phyloP scores from a whole-genome alignment of 2,888 invertebrate species.

The Cantharis rustica region DNA sequence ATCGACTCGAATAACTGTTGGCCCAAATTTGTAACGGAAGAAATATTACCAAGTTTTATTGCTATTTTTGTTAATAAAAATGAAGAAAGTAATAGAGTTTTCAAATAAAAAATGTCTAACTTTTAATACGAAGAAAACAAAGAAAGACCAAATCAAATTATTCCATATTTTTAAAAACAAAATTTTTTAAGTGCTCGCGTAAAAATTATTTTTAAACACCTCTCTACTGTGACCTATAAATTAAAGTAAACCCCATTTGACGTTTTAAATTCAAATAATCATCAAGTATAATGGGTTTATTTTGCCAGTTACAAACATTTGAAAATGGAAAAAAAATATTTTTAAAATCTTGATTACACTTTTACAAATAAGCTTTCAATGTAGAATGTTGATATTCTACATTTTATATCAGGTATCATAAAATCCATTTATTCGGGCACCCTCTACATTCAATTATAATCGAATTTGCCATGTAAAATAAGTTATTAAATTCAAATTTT shows the following conservation, averaged over 20 bases:
- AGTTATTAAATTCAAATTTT: constrained; percentile 27
- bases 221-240: background rate
- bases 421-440: constrained; percentile 22
- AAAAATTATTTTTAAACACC: background rate
- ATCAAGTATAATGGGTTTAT: background rate
- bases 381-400: constrained; percentile 15
- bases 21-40: constrained; percentile 13
- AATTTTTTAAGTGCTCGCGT: background rate
- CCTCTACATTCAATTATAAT: constrained; percentile 30
- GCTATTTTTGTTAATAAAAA: constrained; percentile 4
- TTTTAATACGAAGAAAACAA: background rate
- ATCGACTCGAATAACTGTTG: constrained; percentile 27
- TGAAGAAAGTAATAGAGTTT: background rate
- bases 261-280: background rate
- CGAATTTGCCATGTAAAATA: constrained; percentile 27
- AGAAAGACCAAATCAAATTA: background rate
- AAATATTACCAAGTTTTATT: constrained; percentile 20
- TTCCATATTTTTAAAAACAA: background rate
- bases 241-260: background rate
- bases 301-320: background rate
- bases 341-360: background rate
- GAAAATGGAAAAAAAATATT: background rate
- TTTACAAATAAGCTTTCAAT: background rate
- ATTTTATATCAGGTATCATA: constrained; percentile 15
- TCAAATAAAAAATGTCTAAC: background rate